Base-by-base conservation (phyloP, 1,140 invertebrate species). In the Ooceraea biroi region DNA sequence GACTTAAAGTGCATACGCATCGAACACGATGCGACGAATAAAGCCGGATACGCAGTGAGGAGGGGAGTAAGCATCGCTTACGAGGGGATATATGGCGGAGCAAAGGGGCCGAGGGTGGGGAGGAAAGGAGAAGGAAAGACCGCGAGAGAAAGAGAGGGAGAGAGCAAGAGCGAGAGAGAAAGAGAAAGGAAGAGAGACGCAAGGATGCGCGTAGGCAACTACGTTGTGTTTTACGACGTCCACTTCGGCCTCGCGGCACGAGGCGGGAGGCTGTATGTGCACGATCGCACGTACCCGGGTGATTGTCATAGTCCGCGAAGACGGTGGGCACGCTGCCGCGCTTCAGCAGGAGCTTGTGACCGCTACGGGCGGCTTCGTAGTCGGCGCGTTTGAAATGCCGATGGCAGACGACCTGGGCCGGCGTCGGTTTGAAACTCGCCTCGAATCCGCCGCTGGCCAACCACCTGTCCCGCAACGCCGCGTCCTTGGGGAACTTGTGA, bases 341-440 rank as follows among this genome's bases (percentile, higher is more conserved):
- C 36, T 94, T 93, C 36, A 96, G 90, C 69, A 95, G 90, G 85
- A 95, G 95, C 85, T 96, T 96, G 50, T 95, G 95, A 83, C 95
- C 95, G 27, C 87, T 95, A 95, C 46, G 78, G 12, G 95, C 95
- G 61, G 93, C 93, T 89, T 96, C 95, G 89, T 96, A 96, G 90
- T 96, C 96, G 0, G 94, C 93, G n/a, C 94, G 93, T 61, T 95
- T 93, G 86, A 96, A 96, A 89, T 96, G 96, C 72, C 95, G 93
- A 4, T 96, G 96, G 83, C 96, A 96, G 4, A 96, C 94, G 85
- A 95, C 94, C 50, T 95, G 94, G 71, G 95, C 94, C 91, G 96
- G 95, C 27, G 94, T 94, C 36, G 94, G 94, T 84, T 94, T 94
- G 65, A 95, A 95, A 22, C 95, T 94, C 0, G 87, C 11, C 7